phyloP scores from a whole-genome alignment of 2,797 vertebrate species.

The Melanotaenia boesemani region DNA sequence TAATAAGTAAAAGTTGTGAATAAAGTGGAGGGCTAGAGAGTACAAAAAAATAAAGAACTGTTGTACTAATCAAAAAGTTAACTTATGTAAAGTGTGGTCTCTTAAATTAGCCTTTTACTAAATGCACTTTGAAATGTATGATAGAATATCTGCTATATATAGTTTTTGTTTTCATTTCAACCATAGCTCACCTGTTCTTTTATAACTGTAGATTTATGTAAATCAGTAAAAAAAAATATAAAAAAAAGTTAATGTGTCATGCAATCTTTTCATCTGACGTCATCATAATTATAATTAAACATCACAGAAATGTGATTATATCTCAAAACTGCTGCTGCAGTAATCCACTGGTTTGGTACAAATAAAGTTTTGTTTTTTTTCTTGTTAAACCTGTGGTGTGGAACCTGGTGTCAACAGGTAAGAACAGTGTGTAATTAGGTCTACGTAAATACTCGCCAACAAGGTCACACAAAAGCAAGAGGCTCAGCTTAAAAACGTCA shows the following conservation, averaged over 20 bases:
- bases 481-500: background rate
- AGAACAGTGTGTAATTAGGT: too few species aligned
- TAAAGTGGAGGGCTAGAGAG: constrained; percentile 41
- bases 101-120: constrained; percentile 80
- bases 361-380: too few species aligned
- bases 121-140: constrained; percentile 90
- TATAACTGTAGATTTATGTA: constrained; percentile 82
- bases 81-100: constrained; percentile 80
- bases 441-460: too few species aligned
- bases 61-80: constrained; percentile 74
- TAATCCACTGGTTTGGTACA: background rate
- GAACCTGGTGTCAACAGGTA: background rate
- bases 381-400: background rate
- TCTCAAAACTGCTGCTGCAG: background rate
- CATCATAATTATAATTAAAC: background rate
- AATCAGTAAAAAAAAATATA: constrained; percentile 71
- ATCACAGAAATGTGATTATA: background rate
- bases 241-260: constrained; percentile 79
- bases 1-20: constrained; percentile 58
- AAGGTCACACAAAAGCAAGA: too few species aligned
- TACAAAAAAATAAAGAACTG: constrained; percentile 49
- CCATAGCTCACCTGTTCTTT: constrained; percentile 76
- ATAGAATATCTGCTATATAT: constrained; percentile 70
- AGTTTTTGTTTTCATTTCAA: constrained; percentile 64
- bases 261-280: constrained; percentile 3